Conservation (phyloP, 1,140 invertebrate genomes). For the Micrasema longulum region DNA sequence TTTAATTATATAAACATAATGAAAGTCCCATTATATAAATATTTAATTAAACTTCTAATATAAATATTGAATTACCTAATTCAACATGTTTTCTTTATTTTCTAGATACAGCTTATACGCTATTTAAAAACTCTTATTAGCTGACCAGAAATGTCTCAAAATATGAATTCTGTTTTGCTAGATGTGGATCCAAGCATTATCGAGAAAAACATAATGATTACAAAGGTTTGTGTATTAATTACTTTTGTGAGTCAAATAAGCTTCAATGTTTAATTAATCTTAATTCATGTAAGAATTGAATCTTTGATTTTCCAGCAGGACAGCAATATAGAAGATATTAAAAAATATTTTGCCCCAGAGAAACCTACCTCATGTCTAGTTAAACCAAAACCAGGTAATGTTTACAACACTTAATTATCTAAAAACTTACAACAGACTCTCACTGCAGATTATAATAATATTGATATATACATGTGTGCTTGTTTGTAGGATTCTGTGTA, state of each 20-base stretch:
- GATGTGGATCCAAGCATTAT: slow-evolving; percentile 65
- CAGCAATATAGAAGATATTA: slow-evolving; percentile 61
- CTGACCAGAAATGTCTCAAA: not conserved
- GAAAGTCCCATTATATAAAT: too few relatives aligned
- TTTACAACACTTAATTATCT: not conserved
- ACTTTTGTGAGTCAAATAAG: not conserved
- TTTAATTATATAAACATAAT: too few relatives aligned
- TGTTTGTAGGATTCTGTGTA: slow-evolving; percentile 80
- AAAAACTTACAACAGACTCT: not conserved
- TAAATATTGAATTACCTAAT: too few relatives aligned
- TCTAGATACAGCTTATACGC: too few relatives aligned
- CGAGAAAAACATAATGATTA: slow-evolving; percentile 65
- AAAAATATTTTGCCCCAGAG: slow-evolving; percentile 58
- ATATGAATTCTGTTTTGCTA: slow-evolving; percentile 61
- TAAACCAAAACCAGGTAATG: slow-evolving; percentile 36
- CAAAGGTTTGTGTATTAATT: slow-evolving; percentile 57
- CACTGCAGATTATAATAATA: not conserved
- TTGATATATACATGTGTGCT: slow-evolving; percentile 22
- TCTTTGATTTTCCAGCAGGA: slow-evolving; percentile 57
- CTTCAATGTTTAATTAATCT: not conserved
- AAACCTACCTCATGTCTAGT: slow-evolving; percentile 9
- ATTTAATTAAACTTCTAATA: too few relatives aligned
- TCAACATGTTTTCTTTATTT: too few relatives aligned
- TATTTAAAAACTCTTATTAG: too few relatives aligned
- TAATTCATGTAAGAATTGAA: not conserved